Conservation (phyloP, 2,888 invertebrate species). For the Agrochola lota region DNA sequence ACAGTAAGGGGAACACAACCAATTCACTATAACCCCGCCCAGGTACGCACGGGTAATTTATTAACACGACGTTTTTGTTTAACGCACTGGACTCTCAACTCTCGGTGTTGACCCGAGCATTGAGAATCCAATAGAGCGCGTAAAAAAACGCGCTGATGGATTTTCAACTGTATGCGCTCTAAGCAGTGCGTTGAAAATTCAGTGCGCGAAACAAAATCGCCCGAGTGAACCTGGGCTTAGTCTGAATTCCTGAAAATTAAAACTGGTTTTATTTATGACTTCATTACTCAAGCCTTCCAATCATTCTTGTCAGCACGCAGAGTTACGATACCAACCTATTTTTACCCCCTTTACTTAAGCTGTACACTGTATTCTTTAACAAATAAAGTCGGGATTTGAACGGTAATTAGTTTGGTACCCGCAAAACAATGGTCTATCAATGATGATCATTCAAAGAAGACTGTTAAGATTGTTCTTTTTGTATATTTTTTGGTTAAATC, state of each 20-base stretch:
- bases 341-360: background rate
- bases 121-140: background rate
- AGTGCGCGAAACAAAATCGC: background rate
- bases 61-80: background rate
- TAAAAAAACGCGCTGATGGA: background rate
- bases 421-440: constrained; percentile 53
- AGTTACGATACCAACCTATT: constrained; percentile 35
- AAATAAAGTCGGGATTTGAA: constrained; percentile 51
- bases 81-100: background rate
- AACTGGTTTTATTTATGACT: constrained; percentile 68
- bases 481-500: constrained; percentile 71
- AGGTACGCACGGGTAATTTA: background rate
- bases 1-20: background rate
- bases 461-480: constrained; percentile 69
- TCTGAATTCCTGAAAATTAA: constrained; percentile 60
- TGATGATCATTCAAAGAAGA: constrained; percentile 77
- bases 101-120: too few relatives aligned
- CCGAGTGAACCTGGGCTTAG: background rate
- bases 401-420: constrained; percentile 25
- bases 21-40: constrained; percentile 22
- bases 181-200: background rate
- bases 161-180: background rate
- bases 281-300: constrained; percentile 69
- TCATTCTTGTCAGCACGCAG: constrained; percentile 62
- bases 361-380: constrained; percentile 15